A percentile compares a stretch with the other conserved stretches of the same genome.
These are phyloP conservation scores for Oreortyx pictus DNA, from an alignment of 2,797 vertebrate species.

Conservation along the genomic window DNA sequence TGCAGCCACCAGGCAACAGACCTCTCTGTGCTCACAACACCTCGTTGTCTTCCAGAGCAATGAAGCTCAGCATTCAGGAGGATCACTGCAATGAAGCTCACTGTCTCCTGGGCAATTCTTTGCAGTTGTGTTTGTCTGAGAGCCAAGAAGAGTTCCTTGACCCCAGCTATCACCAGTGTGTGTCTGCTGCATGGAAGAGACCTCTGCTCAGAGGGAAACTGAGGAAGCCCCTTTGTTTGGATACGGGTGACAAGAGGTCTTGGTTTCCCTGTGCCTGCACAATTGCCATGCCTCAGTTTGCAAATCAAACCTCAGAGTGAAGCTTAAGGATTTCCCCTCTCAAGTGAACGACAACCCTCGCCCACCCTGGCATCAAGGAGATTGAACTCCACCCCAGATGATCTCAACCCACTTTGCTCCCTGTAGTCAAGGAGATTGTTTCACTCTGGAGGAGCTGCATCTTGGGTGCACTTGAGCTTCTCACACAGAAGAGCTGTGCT, in stretches of 20 bases:
- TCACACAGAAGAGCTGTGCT: neutral
- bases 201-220: neutral
- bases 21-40: neutral
- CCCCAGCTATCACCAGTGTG: neutral
- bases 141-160: neutral
- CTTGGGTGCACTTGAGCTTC: slow-evolving; percentile 56
- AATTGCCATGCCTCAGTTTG: neutral
- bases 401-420: slow-evolving; percentile 36
- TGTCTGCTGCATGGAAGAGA: fast-evolving
- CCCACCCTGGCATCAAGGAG: fast-evolving
- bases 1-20: neutral
- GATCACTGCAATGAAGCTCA: neutral
- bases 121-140: neutral
- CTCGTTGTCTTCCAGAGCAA: neutral
- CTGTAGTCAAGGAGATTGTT: slow-evolving; percentile 48
- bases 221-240: neutral
- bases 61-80: slow-evolving; percentile 7
- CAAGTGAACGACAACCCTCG: neutral
- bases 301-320: neutral
- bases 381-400: neutral
- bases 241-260: fast-evolving
- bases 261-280: neutral
- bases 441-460: slow-evolving; percentile 37
- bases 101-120: neutral
- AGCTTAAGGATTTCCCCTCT: neutral